Base-by-base conservation (phyloP, 2,888 invertebrate species). In the Cylloceria caligata region DNA sequence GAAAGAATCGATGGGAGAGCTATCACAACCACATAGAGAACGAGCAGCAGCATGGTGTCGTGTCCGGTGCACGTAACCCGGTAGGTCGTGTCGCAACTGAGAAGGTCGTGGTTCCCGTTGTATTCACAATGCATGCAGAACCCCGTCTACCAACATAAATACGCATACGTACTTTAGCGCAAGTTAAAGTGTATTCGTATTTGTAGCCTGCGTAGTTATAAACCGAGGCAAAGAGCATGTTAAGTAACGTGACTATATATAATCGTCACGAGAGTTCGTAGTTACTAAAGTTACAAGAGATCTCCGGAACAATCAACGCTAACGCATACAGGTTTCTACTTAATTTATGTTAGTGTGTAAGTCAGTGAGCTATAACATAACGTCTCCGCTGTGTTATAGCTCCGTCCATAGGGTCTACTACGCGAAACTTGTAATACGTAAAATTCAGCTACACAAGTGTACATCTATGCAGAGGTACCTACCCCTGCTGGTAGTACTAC, bases 201-300 rank as follows among this genome's bases (percentile, higher is more conserved):
- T 36, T 21, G 57, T 49, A 49, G 30, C 39, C 60, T 16, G 45
- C 34, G 73, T 62, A 42, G 42, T 72, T 62, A 57, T 67, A 72
- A 76, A 67, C 49, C 45, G 65, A 34, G 27, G 47, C 71, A 72
- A 72, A 76, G 69, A 80, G 65, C 75, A 72, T 52, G 71, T 72
- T 67, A 69, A 71, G 47, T 69, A 71, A 75, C 30, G 21, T 42
- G 4, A 47, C 27, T 30, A 16, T 45, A 34, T 65, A 45, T 42
- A 47, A 73, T 49, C 39, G 60, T 21, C 39, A 60, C 75, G 75
- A 80, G 49, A 67, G 67, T 68, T 64, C 64, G 55, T 74, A 52
- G 65, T 81, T 76, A 76, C 60, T 45, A 11, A 47, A 75, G 69
- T 71, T 69, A 65, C 75, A 52, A 65, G 60, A 67, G 65, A 80